Base-by-base conservation (phyloP, 2,797 vertebrate genomes). In the Yasuhikotakia modesta region DNA sequence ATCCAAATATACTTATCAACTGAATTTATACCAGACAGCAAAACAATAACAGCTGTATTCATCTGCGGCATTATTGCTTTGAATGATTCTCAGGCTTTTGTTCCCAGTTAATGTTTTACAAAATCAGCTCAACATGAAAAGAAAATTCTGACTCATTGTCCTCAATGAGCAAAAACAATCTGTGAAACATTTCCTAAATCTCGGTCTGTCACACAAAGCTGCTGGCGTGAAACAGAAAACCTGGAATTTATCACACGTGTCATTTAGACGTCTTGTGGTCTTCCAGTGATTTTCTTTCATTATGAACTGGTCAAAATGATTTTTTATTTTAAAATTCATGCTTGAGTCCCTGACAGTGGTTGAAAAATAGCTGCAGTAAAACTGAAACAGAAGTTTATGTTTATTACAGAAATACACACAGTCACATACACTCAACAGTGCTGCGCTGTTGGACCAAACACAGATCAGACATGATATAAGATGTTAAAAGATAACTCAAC, bases 111-210 rank as follows among this genome's bases (percentile, higher is more conserved):
- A 4, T 53, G n/a, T 53, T 3, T 14, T 46, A 46, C 8, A 17
- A 17, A 3, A 52, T 52, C 17, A 52, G 16, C 17, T 52, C 43
- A 45, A 45, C 8, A 8, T 27, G 27, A 27, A 45, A 45, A 50
- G n/a, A 73, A 35, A 35, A 35, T 35, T 35, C 32, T 35, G 52
- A 63, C 13, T 17, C 2, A 30, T 63, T 39, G 4, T 5, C 4
- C 4, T 35, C 32, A 35, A 35, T 61, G 75, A 35, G 76, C 46
- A 57, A 35, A 83, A 30, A 69, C 78, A 72, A 70, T 70, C 43
- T 17, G 48, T 60, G 80, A 79, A 10, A 39, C 6, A 79, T 81
- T 67, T 83, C 76, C 80, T 84, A 76, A 27, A 39, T 8, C 10
- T 39, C 35, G 7, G 32, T 35, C 32, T 39, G 8, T 39, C 35